phyloP scores from a whole-genome alignment of 2,113 vertebrate genomes.

The Uria lomvia region DNA sequence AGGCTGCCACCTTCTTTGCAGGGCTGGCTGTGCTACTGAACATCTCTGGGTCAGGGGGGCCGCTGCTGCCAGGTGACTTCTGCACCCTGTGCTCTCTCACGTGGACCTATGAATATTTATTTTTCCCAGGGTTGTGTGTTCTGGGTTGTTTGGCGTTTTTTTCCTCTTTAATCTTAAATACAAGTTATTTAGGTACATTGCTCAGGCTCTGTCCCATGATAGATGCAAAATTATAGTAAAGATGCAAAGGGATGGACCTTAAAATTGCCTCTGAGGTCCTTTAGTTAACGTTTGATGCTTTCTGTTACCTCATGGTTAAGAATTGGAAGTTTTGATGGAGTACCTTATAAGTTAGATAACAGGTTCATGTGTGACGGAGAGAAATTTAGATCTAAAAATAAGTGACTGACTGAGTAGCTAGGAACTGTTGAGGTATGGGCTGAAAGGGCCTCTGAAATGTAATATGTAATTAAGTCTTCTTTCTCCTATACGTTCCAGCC shows the following conservation, averaged over 20 bases:
- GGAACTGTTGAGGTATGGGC: not conserved
- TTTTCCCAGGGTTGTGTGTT: not conserved
- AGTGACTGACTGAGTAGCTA: not conserved
- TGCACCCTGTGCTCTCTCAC: not conserved
- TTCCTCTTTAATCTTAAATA: not conserved
- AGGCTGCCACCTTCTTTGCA: not conserved
- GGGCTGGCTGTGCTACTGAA: not conserved
- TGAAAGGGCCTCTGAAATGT: conserved; percentile 14
- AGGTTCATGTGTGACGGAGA: not conserved
- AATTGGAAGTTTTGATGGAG: conserved; percentile 29
- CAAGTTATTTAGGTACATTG: not conserved
- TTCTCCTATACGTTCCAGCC: not conserved
- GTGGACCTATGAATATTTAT: not conserved
- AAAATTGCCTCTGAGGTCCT: not conserved
- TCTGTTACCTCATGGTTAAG: not conserved
- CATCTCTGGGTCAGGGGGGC: not conserved
- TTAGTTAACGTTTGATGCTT: not conserved
- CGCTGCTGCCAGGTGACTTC: not conserved
- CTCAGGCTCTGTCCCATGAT: not conserved
- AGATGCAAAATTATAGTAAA: not conserved
- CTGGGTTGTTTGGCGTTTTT: not conserved
- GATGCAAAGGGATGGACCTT: not conserved
- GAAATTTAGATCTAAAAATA: conserved; percentile 52
- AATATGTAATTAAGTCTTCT: conserved; percentile 16
- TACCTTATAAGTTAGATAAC: conserved; percentile 36